Conservation (phyloP, 2,113 vertebrate species). For the Brachyhypopomus occidentalis region DNA sequence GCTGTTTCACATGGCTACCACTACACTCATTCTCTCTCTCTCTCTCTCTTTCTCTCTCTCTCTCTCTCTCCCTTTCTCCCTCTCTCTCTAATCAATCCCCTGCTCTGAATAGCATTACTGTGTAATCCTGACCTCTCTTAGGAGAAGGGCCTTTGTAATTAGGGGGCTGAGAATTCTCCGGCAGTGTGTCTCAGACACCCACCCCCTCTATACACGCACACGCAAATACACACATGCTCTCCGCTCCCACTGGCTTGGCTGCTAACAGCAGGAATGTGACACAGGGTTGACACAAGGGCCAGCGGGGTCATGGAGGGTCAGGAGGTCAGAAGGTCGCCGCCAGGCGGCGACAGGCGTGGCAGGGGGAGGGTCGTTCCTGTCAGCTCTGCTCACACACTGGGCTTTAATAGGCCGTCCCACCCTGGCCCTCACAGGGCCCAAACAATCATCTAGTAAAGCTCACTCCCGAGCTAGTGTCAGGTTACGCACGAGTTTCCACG, state of each 20-base stretch:
- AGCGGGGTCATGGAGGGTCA: constrained; percentile 52
- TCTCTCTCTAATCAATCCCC: constrained; percentile 52
- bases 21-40: neutral
- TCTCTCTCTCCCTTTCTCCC: constrained; percentile 35
- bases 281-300: constrained; percentile 54
- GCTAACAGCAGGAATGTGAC: constrained; percentile 62
- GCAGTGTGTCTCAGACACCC: constrained; percentile 43
- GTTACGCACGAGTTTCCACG: constrained; percentile 56
- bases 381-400: constrained; percentile 49
- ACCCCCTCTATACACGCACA: constrained; percentile 48
- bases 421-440: constrained; percentile 41
- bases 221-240: constrained; percentile 47
- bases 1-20: neutral
- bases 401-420: constrained; percentile 53
- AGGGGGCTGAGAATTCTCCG: constrained; percentile 56
- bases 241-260: constrained; percentile 37
- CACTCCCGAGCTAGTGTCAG: constrained; percentile 43
- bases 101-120: constrained; percentile 56
- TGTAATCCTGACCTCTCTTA: constrained; percentile 59
- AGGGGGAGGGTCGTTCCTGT: constrained; percentile 36
- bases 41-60: constrained; percentile 34
- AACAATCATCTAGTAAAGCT: constrained; percentile 49
- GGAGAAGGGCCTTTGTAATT: constrained; percentile 56
- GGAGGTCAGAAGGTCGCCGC: constrained; percentile 45
- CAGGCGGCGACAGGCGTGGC: constrained; percentile 44